phyloP scores from a whole-genome alignment of 2,888 invertebrate genomes.

The Agyllia agylla region DNA sequence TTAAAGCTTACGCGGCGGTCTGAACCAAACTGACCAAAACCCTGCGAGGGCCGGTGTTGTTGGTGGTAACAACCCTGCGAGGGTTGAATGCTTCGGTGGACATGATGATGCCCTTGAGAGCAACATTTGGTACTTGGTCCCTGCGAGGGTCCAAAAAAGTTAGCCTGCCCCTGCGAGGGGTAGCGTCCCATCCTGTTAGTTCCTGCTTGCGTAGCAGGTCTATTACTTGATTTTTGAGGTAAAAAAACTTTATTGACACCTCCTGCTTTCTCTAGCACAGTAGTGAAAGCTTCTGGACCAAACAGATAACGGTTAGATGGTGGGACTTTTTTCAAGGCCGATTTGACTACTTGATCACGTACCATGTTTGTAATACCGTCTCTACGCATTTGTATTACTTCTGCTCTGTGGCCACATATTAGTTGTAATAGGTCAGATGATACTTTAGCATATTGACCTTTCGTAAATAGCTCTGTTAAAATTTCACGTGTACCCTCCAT shows the following conservation, averaged over 20 bases:
- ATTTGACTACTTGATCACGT: constrained; percentile 1
- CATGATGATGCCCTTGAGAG: neutral
- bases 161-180: neutral
- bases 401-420: constrained; percentile 22
- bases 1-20: neutral
- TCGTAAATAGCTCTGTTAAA: neutral
- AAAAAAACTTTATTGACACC: neutral
- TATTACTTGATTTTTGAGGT: neutral
- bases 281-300: neutral
- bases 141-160: neutral
- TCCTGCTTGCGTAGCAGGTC: neutral
- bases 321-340: neutral
- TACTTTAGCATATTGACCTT: neutral
- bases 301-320: neutral
- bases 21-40: neutral
- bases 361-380: neutral
- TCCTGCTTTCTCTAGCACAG: neutral
- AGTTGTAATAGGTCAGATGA: constrained; percentile 8
- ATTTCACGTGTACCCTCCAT: neutral
- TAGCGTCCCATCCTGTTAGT: neutral
- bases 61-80: neutral
- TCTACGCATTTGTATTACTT: constrained; percentile 12
- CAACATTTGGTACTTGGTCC: neutral
- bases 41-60: constrained; percentile 7
- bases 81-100: neutral